Percentiles rank a stretch among this genome's conserved stretches.
These are phyloP conservation scores for Tetranychus piercei DNA, from an alignment of 2,888 invertebrate species.

Conservation along the genomic window DNA sequence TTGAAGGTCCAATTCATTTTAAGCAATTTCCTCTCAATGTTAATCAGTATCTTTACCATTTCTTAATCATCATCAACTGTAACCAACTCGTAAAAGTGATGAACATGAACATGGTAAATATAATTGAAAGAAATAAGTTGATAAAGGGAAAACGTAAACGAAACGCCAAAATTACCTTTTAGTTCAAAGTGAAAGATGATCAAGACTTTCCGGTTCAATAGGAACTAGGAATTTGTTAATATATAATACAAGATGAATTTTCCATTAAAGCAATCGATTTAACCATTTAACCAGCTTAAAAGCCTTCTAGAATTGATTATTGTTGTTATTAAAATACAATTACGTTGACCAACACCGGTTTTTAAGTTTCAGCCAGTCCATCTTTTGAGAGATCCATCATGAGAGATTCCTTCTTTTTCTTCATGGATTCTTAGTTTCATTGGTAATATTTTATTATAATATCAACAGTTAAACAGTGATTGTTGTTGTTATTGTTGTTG, in stretches of 20 bases:
- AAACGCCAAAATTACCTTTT: neutral
- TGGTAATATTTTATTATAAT: too few species aligned
- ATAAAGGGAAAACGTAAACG: neutral
- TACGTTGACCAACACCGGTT: neutral
- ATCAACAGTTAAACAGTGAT: too few species aligned
- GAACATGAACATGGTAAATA: neutral
- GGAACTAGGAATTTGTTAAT: neutral
- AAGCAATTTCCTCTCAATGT: neutral
- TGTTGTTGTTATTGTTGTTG: too few species aligned
- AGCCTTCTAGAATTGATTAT: neutral
- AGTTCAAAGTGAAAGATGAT: neutral
- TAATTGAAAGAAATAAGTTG: neutral
- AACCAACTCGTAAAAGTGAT: neutral
- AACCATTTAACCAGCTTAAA: neutral
- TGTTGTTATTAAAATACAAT: too few species aligned
- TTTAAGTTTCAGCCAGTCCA: too few species aligned
- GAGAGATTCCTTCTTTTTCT: too few species aligned
- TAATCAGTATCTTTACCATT: neutral
- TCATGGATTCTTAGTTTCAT: too few species aligned
- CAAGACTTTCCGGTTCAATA: neutral
- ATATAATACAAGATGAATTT: neutral
- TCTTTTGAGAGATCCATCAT: too few species aligned
- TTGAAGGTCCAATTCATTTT: neutral
- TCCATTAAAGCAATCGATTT: neutral
- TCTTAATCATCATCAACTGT: neutral